Percentiles rank a stretch among this genome's conserved stretches.
phyloP scores from a whole-genome alignment of 2,113 vertebrate genomes.

The Muntiacus reevesi region DNA sequence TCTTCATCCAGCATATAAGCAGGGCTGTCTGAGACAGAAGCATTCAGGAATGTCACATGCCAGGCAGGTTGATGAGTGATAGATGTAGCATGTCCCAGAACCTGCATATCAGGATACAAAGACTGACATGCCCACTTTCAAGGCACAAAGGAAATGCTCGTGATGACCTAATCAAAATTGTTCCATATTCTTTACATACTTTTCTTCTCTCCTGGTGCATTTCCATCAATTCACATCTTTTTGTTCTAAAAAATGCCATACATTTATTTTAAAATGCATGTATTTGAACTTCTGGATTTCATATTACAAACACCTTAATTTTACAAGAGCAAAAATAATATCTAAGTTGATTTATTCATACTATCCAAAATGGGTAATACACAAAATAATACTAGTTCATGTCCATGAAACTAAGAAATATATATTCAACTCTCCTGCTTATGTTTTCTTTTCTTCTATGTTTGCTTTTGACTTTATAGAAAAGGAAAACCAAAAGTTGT shows the following conservation, averaged over 20 bases:
- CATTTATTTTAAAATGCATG: background rate
- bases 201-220: background rate
- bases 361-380: background rate
- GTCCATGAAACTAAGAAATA: background rate
- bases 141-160: background rate
- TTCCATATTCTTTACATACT: background rate
- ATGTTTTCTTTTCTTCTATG: background rate
- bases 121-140: background rate
- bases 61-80: background rate
- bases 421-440: background rate
- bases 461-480: background rate
- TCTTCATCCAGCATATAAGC: background rate
- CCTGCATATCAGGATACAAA: background rate
- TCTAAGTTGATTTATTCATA: background rate
- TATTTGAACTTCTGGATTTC: background rate
- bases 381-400: background rate
- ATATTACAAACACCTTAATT: background rate
- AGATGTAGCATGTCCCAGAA: background rate
- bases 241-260: background rate
- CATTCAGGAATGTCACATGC: background rate
- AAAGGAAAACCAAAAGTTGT: background rate
- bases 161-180: background rate
- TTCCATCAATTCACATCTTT: background rate
- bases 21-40: background rate
- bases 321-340: background rate